A percentile compares a stretch with the other conserved stretches of the same genome.
Evolutionary conservation across 2,113 vertebrate species (phyloP).

Genomic region (Bubalus kerabau): DNA sequence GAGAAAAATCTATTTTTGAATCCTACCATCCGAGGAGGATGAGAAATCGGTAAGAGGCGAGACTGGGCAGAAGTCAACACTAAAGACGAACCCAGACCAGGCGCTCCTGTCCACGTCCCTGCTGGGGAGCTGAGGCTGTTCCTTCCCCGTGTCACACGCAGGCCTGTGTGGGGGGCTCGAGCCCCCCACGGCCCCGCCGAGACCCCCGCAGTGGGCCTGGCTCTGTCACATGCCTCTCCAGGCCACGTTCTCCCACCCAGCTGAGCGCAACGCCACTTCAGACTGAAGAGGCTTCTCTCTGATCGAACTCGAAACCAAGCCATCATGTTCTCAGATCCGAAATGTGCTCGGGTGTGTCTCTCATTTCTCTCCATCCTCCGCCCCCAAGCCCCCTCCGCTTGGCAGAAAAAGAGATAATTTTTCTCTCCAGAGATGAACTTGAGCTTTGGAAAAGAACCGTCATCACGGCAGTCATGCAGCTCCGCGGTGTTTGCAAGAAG

Average conservation of each 20-base stretch:
- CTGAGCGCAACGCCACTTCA: not conserved
- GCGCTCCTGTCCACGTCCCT: fast-evolving
- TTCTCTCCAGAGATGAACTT: not conserved
- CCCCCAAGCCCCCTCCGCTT: not conserved
- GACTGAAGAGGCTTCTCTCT: constrained; percentile 17
- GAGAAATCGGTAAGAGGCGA: not conserved
- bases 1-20: constrained; percentile 40
- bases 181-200: fast-evolving
- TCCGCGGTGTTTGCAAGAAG: not conserved
- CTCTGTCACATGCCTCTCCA: not conserved
- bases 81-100: not conserved
- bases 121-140: fast-evolving
- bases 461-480: fast-evolving
- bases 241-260: fast-evolving
- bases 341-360: not conserved
- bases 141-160: fast-evolving
- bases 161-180: fast-evolving
- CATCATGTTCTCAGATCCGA: not conserved
- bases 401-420: not conserved
- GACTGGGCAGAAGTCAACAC: not conserved
- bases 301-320: constrained; percentile 20
- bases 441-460: not conserved
- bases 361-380: not conserved
- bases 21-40: not conserved
- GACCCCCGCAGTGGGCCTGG: not conserved